Evolutionary conservation across 2,113 vertebrate genomes (phyloP).

Genomic region (Trochalopteron elliotii): DNA sequence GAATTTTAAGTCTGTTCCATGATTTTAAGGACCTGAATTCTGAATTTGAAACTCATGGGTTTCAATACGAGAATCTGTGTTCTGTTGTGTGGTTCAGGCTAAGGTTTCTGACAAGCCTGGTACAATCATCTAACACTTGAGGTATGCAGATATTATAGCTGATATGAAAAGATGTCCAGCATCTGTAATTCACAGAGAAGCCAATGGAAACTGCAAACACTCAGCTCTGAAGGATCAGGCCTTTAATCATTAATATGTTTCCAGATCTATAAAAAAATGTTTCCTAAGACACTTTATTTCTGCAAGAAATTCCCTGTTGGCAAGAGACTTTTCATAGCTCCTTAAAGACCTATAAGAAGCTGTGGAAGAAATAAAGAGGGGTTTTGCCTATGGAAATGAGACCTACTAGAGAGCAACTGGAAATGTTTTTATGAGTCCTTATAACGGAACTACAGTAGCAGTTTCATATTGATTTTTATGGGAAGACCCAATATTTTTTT

Average conservation of each 20-base stretch:
- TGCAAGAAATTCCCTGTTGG: conserved; percentile 68
- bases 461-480: conserved; percentile 49
- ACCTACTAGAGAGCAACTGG: conserved; percentile 56
- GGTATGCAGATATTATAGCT: neutral
- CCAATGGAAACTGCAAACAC: conserved; percentile 18
- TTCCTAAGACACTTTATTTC: conserved; percentile 62
- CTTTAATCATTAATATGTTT: conserved; percentile 58
- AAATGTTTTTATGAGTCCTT: conserved; percentile 55
- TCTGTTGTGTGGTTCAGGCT: neutral
- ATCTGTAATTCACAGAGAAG: conserved; percentile 2
- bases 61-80: neutral
- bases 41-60: neutral
- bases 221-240: conserved; percentile 9
- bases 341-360: conserved; percentile 46
- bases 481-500: neutral
- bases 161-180: neutral
- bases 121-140: neutral
- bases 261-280: conserved; percentile 60
- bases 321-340: conserved; percentile 65
- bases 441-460: conserved; percentile 59
- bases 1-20: neutral
- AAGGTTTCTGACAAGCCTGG: neutral
- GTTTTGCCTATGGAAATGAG: conserved; percentile 57
- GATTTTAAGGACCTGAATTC: neutral
- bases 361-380: conserved; percentile 64